Evolutionary conservation across 2,113 vertebrate genomes (phyloP), one percentile per base, ranked within the genome.

Genomic region (Eidolon helvum): DNA sequence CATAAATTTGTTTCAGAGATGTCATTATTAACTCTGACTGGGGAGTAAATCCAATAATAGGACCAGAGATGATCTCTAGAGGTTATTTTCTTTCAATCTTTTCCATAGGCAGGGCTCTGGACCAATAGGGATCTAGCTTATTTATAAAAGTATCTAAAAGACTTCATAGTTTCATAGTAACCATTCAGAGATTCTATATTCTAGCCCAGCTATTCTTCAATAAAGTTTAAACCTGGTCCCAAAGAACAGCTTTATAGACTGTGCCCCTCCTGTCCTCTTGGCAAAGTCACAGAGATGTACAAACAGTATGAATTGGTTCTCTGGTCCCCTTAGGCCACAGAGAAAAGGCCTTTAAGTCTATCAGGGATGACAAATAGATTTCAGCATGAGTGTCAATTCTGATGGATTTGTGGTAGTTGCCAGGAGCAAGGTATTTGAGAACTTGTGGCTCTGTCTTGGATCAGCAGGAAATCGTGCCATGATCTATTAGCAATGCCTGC

Each of bases 281-380:
- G 85, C 43, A 83, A 79, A 92, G 90, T 90, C 59, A 82, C 35
- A 94, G 72, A 87, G 66, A 50, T 50, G 38, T 80, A 74, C 16
- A 91, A 69, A 63, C 80, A 96, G 68, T 80, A 43, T 63, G 50
- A 48, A n/a, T 63, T 43, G 48, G 82, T 78, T 57, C 72, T 50
- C 53, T 28, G 35, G 61, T 59, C 38, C 33, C 77, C 66, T 45
- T 66, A 75, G 95, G 95, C 35, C 77, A 85, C 77, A 88, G 95
- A 87, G 91, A 80, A 91, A 83, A 71, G 45, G 45, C 0, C 50
- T 97, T 50, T 57, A n/a, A 72, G 66, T 89, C 91, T 92, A 61
- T 82, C 68, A 96, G 78, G 43, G 78, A 65, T 93, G 89, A 95
- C 92, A 97, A 94, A 94, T 94, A 91, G 89, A 89, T 95, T 95